Percentiles rank a stretch among this genome's conserved stretches.
Evolutionary conservation across 2,888 invertebrate genomes (phyloP).

Genomic region (Mimachlamys varia): DNA sequence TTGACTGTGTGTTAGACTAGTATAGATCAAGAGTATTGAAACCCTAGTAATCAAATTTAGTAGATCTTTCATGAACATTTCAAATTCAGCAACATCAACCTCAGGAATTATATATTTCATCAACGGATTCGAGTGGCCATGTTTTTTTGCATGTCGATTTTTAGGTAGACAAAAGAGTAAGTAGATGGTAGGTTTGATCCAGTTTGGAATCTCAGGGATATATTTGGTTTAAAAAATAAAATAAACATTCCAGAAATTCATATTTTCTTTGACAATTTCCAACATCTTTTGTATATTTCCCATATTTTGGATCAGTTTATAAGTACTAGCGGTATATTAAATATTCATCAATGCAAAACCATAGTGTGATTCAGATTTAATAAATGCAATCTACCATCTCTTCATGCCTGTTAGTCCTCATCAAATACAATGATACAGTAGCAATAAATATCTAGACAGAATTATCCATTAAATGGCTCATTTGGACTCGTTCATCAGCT

Average conservation of each 20-base stretch:
- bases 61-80: too few species aligned
- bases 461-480: too few species aligned
- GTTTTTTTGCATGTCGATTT: not conserved
- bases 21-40: not conserved
- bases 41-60: too few species aligned
- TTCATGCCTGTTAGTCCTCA: too few species aligned
- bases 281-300: not conserved
- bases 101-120: not conserved
- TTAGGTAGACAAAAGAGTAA: not conserved
- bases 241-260: constrained; percentile 7
- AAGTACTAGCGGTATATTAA: not conserved
- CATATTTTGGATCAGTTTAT: not conserved
- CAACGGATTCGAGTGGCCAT: not conserved
- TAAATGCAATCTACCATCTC: not conserved
- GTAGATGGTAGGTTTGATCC: not conserved
- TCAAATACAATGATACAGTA: too few species aligned
- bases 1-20: not conserved
- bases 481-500: too few species aligned
- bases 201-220: constrained; percentile 4
- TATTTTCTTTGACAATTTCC: constrained; percentile 4
- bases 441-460: too few species aligned
- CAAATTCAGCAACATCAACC: too few species aligned
- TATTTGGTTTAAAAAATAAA: not conserved
- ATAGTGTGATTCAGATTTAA: not conserved
- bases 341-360: not conserved